Conservation (phyloP, 2,888 invertebrate species). For the Eilema griseolum region DNA sequence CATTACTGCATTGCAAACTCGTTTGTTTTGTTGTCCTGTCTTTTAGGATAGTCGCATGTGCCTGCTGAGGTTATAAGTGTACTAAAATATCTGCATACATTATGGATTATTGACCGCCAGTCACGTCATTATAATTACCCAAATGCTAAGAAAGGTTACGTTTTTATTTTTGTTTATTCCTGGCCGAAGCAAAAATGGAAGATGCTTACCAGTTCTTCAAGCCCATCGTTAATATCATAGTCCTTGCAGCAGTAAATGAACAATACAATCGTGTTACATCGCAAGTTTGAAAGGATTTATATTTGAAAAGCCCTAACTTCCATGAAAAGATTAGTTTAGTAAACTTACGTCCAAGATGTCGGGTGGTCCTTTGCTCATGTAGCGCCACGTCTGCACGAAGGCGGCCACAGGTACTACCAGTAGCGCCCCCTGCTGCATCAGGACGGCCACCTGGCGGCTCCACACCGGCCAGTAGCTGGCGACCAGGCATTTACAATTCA, state of each 20-base stretch:
- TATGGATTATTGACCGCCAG: too few relatives aligned
- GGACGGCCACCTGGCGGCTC: slow-evolving; percentile 92
- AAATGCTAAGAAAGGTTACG: too few relatives aligned
- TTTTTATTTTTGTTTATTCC: too few relatives aligned
- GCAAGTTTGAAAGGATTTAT: neutral
- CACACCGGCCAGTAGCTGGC: slow-evolving; percentile 93
- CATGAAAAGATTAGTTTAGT: too few relatives aligned
- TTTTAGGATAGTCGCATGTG: neutral
- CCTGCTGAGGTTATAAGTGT: too few relatives aligned
- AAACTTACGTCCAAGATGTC: slow-evolving; percentile 94
- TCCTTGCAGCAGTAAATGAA: slow-evolving; percentile 73
- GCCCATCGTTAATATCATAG: slow-evolving; percentile 68
- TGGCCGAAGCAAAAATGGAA: neutral
- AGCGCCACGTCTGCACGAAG: slow-evolving; percentile 90
- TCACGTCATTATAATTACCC: too few relatives aligned
- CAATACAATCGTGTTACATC: slow-evolving; percentile 23
- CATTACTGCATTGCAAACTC: too few relatives aligned
- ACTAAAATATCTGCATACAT: too few relatives aligned
- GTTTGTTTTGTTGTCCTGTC: too few relatives aligned
- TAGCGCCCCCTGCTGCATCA: slow-evolving; percentile 91
- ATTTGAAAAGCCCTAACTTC: too few relatives aligned
- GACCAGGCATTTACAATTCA: slow-evolving; percentile 8
- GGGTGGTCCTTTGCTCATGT: slow-evolving; percentile 93
- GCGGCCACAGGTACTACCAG: slow-evolving; percentile 91
- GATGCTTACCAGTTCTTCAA: slow-evolving; percentile 78